Evolutionary conservation across 2,113 vertebrate genomes (phyloP), one percentile per base, ranked within the genome.

Genomic region (Meleagris gallopavo): DNA sequence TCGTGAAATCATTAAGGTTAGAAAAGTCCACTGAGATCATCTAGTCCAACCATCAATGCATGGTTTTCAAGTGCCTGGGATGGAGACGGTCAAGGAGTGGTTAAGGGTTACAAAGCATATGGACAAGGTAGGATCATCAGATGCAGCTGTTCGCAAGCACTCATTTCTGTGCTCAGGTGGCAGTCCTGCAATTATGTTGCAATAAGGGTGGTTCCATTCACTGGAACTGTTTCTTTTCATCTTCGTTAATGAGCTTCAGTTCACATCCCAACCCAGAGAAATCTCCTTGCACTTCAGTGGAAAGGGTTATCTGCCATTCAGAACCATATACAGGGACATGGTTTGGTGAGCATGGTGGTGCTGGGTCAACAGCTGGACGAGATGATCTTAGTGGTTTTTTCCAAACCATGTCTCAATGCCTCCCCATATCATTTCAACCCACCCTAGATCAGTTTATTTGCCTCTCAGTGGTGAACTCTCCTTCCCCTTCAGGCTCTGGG

Each of bases 91-190:
- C 19, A 73, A 67, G 41, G 32, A 73, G 13, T 13, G 22, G 45
- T 20, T 83, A 57, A 45, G 58, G 13, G 13, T 46, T 46, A 41
- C 43, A 45, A 76, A 52, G 45, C 22, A 27, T 24, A 14, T 3
- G 6, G 9, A n/a, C 25, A 48, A 73, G 11, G 55, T 7, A 11
- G n/a, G 32, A 30, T 75, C 25, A 13, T 6, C 3, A 4, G 36
- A 54, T 40, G 22, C 29, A 66, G 36, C 30, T 46, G 13, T 16
- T 29, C 12, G 3, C 5, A 29, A 52, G 61, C 18, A 7, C 43
- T 86, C 58, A 62, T 34, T 22, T 36, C 41, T 16, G 19, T 34
- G 30, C 19, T 52, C 13, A 11, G 0, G 0, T 16, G 29, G 20
- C n/a, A 40, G 19, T 36, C 55, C 19, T 10, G 73, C 5, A 16